These are phyloP conservation scores for Lipophrys pholis DNA, from an alignment of 2,113 vertebrate species.

Conservation along the genomic window DNA sequence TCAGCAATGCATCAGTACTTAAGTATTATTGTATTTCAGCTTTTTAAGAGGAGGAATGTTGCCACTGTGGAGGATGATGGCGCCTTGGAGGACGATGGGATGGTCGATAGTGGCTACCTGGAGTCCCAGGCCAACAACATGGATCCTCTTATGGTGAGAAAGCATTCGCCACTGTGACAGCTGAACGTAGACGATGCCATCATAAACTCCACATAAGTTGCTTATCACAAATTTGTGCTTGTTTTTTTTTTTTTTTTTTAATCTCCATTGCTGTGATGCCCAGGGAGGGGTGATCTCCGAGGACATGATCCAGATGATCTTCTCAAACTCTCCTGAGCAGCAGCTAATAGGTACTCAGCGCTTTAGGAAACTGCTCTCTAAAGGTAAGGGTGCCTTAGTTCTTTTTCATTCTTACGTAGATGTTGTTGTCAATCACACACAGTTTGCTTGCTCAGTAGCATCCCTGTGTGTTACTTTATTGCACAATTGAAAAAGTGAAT, in stretches of 20 bases:
- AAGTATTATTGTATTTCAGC: conserved; percentile 75
- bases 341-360: conserved; percentile 98
- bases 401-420: not conserved
- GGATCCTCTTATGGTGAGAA: conserved; percentile 91
- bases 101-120: conserved; percentile 95
- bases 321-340: conserved; percentile 94
- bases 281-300: conserved; percentile 91
- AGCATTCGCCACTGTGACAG: not conserved
- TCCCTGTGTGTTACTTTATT: too few relatives aligned
- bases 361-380: conserved; percentile 97
- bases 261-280: not conserved
- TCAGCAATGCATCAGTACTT: not conserved
- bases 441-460: too few relatives aligned
- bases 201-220: not conserved
- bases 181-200: fast-evolving
- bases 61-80: conserved; percentile 91
- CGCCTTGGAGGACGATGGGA: conserved; percentile 92
- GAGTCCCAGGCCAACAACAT: conserved; percentile 97
- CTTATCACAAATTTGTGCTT: not conserved
- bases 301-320: conserved; percentile 99
- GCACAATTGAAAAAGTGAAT: too few relatives aligned
- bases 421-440: not conserved
- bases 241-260: not conserved
- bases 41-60: conserved; percentile 98
- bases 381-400: conserved; percentile 84